phyloP scores from a whole-genome alignment of 2,113 vertebrate genomes.

The Fulmarus glacialis region DNA sequence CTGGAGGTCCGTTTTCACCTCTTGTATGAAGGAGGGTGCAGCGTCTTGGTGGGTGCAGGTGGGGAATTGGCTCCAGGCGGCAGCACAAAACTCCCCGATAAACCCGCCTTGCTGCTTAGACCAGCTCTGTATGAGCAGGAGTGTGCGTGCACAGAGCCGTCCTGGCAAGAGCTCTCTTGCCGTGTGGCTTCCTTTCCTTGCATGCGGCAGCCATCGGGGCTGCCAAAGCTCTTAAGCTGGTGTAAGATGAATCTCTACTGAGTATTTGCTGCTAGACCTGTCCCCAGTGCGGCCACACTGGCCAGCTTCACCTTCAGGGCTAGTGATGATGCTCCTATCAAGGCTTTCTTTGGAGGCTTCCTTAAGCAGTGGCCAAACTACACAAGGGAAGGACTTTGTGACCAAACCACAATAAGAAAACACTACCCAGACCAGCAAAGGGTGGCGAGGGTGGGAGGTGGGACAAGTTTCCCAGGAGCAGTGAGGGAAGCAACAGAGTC shows the following conservation, averaged over 20 bases:
- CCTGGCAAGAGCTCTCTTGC: neutral
- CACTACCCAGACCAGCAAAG: neutral
- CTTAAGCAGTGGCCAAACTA: neutral
- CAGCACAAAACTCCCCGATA: neutral
- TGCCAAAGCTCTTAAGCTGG: neutral
- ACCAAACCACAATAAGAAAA: neutral
- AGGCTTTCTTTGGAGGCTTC: neutral
- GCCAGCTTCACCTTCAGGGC: neutral
- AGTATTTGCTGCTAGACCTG: neutral
- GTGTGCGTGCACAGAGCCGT: rapidly evolving
- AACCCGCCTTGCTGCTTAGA: neutral
- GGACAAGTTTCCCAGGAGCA: neutral
- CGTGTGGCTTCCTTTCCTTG: neutral
- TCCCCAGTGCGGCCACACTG: neutral
- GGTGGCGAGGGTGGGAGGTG: neutral
- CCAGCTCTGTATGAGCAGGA: neutral
- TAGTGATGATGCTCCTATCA: neutral
- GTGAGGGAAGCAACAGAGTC: neutral
- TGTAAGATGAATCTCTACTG: neutral
- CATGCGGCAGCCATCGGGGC: rapidly evolving
- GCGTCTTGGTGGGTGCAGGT: rapidly evolving
- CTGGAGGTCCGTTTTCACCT: rapidly evolving
- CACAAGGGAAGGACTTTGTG: neutral
- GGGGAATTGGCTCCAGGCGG: neutral
- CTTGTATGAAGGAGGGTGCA: neutral